Evolutionary conservation across 1,140 invertebrate genomes (phyloP), one percentile per base, ranked within the genome.

Genomic region (Ectropis grisescens): DNA sequence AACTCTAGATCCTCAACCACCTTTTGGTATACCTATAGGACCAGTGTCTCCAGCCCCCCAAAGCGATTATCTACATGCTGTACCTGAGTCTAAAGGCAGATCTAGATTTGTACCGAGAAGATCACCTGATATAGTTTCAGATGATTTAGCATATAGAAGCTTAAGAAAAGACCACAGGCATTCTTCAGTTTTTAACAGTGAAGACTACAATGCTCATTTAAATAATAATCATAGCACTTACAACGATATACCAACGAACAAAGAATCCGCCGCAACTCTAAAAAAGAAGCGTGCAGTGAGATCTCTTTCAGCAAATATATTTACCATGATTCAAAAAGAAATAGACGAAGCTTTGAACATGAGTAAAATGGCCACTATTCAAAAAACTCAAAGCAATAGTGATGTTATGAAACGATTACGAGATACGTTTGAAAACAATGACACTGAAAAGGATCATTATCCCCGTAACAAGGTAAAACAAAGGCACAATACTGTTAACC

Each of bases 11-110:
- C 91, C 91, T 4, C 93, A 95, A 59, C 93, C 93, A 13, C 93
- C 92, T 1, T 96, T 96, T 69, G 94, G 94, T 9, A 95, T 96
- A 54, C 93, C 94, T 0, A 56, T 95, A 6, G 91, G 91, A 2
- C 93, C 92, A 5, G 86, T 94, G 2, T 85, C 91, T 0, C 84
- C 88, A 4, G 88, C 90, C 10, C 85, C 93, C 0, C 87, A 90
- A 29, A 91, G 87, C 42, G 93, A 96, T 64, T 96, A 96, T 58
- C 81, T 96, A 23, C 93, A 95, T 53, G 89, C 89, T 0, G 85
- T 84, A 10, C 90, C 91, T 2, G 82, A 84, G 44, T 84, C 85
- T 14, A 85, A 84, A 39, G 83, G 76, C 37, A 82, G 86, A 44
- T 87, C 87, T 2, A 64, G 84, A 8, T 89, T 88, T 66, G 85